Conservation (phyloP, 2,797 vertebrate species). For the Anableps anableps region DNA sequence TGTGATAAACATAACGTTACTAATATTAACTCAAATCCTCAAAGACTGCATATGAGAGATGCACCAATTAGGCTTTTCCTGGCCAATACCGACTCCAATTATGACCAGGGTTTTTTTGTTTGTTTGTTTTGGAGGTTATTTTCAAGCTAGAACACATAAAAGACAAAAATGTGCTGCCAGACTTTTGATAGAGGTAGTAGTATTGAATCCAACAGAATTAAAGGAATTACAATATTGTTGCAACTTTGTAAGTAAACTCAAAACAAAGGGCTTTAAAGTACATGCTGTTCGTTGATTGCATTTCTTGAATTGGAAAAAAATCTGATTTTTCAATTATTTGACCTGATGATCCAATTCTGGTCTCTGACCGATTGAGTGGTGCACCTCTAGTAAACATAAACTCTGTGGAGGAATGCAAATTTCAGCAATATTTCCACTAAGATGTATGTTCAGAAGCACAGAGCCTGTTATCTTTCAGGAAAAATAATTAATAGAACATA, state of each 20-base stretch:
- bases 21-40: not conserved
- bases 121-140: too few relatives aligned
- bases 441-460: not conserved
- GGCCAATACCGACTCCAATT: not conserved
- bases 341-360: not conserved
- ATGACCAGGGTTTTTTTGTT: too few relatives aligned
- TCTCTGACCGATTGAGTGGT: not conserved
- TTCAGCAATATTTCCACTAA: not conserved
- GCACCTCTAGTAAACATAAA: not conserved
- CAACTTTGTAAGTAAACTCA: not conserved
- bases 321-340: not conserved
- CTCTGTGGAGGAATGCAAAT: not conserved
- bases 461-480: not conserved
- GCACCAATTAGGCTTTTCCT: not conserved
- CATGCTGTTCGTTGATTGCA: not conserved
- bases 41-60: too few relatives aligned
- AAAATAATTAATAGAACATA: not conserved
- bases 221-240: not conserved
- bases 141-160: too few relatives aligned
- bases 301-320: not conserved
- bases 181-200: not conserved
- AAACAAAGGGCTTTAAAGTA: not conserved
- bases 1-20: not conserved
- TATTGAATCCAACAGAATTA: not conserved
- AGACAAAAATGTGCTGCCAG: not conserved